Percentiles rank a stretch among this genome's conserved stretches.
Conservation (phyloP, 2,113 vertebrate species). For the Donacobius atricapilla region DNA sequence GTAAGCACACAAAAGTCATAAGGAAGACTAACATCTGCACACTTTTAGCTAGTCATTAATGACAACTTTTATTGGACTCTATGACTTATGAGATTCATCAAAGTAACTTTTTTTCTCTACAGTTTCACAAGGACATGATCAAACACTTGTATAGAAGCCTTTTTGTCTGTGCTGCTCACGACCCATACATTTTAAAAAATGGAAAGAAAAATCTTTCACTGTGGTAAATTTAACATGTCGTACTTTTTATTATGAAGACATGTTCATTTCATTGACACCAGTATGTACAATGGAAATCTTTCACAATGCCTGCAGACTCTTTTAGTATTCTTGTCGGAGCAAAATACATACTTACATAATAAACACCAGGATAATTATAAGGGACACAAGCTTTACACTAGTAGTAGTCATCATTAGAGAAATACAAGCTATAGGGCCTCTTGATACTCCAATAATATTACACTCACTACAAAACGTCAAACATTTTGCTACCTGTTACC, state of each 20-base stretch:
- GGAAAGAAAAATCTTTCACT: not conserved
- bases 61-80: not conserved
- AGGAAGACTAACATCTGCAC: not conserved
- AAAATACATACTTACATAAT: not conserved
- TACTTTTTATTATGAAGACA: not conserved
- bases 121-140: not conserved
- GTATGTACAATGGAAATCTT: not conserved
- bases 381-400: not conserved
- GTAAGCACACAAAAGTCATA: not conserved
- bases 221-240: not conserved
- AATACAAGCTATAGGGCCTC: not conserved
- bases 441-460: not conserved
- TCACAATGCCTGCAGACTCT: not conserved
- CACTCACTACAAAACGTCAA: not conserved
- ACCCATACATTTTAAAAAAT: not conserved
- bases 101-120: not conserved
- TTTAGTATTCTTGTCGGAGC: not conserved
- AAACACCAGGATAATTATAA: not conserved
- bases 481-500: not conserved
- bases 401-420: not conserved
- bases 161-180: not conserved
- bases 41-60: not conserved
- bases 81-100: not conserved
- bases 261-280: not conserved
- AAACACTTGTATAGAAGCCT: not conserved